These are phyloP conservation scores for Brachionichthys hirsutus DNA, from an alignment of 2,113 vertebrate genomes.

Conservation along the genomic window DNA sequence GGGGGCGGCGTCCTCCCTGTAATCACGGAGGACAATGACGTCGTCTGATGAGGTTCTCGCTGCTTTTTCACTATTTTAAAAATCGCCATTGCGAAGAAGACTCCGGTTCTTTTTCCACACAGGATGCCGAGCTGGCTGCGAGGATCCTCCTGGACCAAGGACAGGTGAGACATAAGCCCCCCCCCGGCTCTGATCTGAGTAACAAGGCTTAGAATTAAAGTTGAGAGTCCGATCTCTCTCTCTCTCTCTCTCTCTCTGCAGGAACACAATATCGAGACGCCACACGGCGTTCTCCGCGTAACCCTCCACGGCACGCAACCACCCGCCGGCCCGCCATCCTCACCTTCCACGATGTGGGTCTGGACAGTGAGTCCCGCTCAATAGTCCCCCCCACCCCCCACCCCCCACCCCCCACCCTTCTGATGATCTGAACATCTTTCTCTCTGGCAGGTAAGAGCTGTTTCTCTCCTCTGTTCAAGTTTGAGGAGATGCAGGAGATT, in stretches of 20 bases:
- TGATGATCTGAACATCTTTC: neutral
- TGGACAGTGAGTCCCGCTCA: slow-evolving; percentile 85
- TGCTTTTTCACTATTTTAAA: too few species aligned
- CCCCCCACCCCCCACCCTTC: neutral
- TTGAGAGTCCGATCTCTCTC: too few species aligned
- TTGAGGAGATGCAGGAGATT: slow-evolving; percentile 93
- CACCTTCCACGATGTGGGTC: slow-evolving; percentile 89
- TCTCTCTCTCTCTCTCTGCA: slow-evolving; percentile 44
- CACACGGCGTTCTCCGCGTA: slow-evolving; percentile 84
- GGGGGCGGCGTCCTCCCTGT: slow-evolving; percentile 8
- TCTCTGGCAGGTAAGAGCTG: slow-evolving; percentile 85
- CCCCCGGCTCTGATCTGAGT: too few species aligned
- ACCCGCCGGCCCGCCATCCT: slow-evolving; percentile 88
- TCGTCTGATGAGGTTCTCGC: slow-evolving; percentile 13
- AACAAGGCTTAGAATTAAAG: too few species aligned
- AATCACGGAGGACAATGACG: neutral
- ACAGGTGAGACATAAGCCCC: slow-evolving; percentile 59
- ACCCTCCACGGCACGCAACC: slow-evolving; percentile 85
- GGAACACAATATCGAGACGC: slow-evolving; percentile 89
- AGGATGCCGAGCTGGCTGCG: slow-evolving; percentile 79
- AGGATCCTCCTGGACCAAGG: slow-evolving; percentile 79
- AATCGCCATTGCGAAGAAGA: too few species aligned
- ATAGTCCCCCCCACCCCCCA: too few species aligned
- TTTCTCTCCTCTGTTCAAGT: slow-evolving; percentile 86
- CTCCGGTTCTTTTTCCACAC: neutral